These are phyloP conservation scores for Ptychobarbus kaznakovi DNA, from an alignment of 2,797 vertebrate genomes.

Conservation along the genomic window DNA sequence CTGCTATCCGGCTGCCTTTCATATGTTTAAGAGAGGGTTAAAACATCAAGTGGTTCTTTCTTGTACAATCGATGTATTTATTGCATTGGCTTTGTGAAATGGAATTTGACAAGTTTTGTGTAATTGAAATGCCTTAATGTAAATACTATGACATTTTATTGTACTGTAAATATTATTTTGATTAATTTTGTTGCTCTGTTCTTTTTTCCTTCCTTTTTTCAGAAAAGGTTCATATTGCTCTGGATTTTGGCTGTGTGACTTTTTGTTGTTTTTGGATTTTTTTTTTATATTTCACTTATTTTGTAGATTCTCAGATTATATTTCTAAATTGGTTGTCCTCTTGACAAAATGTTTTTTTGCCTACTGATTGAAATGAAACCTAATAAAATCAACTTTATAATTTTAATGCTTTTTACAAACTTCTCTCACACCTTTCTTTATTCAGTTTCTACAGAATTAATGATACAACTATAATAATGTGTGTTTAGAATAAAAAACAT, in stretches of 20 bases:
- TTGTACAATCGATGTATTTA: conserved; percentile 80
- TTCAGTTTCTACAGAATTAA: neutral
- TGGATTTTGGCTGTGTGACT: conserved; percentile 87
- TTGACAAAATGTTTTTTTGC: conserved; percentile 75
- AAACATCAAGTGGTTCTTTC: conserved; percentile 61
- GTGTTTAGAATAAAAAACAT: neutral
- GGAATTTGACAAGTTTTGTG: conserved; percentile 75
- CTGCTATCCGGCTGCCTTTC: conserved; percentile 67
- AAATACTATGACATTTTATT: conserved; percentile 87
- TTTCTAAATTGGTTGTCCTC: conserved; percentile 77
- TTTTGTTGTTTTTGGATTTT: conserved; percentile 78
- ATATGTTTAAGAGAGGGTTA: conserved; percentile 69
- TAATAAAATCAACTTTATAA: conserved; percentile 80
- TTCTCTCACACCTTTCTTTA: conserved; percentile 16
- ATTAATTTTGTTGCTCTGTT: conserved; percentile 85
- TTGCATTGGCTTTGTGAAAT: conserved; percentile 78
- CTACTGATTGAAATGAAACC: conserved; percentile 82
- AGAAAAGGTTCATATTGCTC: conserved; percentile 87
- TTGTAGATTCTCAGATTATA: conserved; percentile 69
- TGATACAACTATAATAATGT: neutral
- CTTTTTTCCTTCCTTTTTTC: conserved; percentile 82
- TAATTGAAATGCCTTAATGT: conserved; percentile 89
- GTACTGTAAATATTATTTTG: conserved; percentile 85
- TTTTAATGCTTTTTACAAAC: conserved; percentile 66
- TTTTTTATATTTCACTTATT: conserved; percentile 77